These are phyloP conservation scores for Sitophilus oryzae DNA, from an alignment of 1,140 invertebrate species.

Conservation along the genomic window DNA sequence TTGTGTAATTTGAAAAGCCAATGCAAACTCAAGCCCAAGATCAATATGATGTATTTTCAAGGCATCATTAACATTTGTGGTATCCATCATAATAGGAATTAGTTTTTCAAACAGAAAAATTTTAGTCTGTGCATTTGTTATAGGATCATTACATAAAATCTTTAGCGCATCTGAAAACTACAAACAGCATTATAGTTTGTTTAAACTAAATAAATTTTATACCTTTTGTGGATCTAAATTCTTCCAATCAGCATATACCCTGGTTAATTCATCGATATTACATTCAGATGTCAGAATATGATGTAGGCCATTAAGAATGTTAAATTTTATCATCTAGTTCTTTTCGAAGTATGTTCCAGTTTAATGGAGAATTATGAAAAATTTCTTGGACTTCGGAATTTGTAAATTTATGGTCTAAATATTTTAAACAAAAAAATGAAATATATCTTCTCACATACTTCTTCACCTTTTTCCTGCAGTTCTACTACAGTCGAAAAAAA, in stretches of 20 bases:
- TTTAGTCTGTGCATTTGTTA: constrained; percentile 1
- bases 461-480: not conserved
- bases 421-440: not conserved
- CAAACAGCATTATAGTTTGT: not conserved
- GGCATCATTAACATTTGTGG: not conserved
- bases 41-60: constrained; percentile 7
- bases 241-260: not conserved
- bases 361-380: not conserved
- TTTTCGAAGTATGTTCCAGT: not conserved
- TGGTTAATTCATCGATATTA: not conserved
- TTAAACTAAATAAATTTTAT: not conserved
- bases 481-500: not conserved
- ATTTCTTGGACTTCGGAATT: not conserved
- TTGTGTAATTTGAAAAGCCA: constrained; percentile 1
- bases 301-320: not conserved
- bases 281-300: not conserved
- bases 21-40: constrained; percentile 9
- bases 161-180: constrained; percentile 7
- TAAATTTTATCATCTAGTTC: not conserved
- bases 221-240: constrained; percentile 7
- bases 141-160: constrained; percentile 1
- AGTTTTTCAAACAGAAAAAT: constrained; percentile 9
- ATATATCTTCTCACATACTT: not conserved
- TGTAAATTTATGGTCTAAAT: not conserved
- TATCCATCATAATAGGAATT: constrained; percentile 11